Evolutionary conservation across 2,797 vertebrate species (phyloP).

Genomic region (Acanthurus leucopareius): DNA sequence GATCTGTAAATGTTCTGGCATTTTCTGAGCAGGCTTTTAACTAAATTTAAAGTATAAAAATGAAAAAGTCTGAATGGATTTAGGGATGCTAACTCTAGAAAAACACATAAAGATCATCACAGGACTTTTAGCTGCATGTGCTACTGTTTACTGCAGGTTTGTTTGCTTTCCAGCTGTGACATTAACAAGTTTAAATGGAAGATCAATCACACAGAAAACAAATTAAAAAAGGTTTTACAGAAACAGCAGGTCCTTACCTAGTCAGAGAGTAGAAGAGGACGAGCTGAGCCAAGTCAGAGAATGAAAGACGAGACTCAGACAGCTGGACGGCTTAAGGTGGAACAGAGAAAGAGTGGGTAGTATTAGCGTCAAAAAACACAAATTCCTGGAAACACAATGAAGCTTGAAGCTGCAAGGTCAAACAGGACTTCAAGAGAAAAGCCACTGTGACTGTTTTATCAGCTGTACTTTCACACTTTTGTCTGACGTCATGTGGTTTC

Average conservation of each 20-base stretch:
- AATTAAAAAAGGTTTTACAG: not conserved
- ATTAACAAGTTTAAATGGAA: not conserved
- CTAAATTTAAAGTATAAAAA: not conserved
- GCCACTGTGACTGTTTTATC: not conserved
- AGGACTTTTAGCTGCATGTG: not conserved
- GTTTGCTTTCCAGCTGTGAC: not conserved
- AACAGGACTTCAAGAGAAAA: conserved; percentile 29
- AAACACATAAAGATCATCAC: not conserved
- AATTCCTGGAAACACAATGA: conserved; percentile 36
- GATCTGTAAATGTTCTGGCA: too few relatives aligned
- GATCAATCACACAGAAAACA: not conserved
- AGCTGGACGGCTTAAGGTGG: conserved; percentile 84
- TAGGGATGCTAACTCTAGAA: too few relatives aligned
- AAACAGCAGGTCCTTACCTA: conserved; percentile 80
- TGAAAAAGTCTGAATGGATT: not conserved
- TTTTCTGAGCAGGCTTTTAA: not conserved
- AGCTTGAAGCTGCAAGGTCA: conserved; percentile 23
- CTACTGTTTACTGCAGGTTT: not conserved
- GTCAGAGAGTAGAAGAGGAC: conserved; percentile 89
- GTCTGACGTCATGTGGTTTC: not conserved
- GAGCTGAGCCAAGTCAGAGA: conserved; percentile 87
- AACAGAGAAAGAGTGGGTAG: conserved; percentile 29
- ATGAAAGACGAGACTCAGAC: conserved; percentile 86
- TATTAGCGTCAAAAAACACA: conserved; percentile 3
- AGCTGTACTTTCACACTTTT: not conserved